Evolutionary conservation across 2,797 vertebrate species (phyloP).

Genomic region (Taeniopygia guttata): DNA sequence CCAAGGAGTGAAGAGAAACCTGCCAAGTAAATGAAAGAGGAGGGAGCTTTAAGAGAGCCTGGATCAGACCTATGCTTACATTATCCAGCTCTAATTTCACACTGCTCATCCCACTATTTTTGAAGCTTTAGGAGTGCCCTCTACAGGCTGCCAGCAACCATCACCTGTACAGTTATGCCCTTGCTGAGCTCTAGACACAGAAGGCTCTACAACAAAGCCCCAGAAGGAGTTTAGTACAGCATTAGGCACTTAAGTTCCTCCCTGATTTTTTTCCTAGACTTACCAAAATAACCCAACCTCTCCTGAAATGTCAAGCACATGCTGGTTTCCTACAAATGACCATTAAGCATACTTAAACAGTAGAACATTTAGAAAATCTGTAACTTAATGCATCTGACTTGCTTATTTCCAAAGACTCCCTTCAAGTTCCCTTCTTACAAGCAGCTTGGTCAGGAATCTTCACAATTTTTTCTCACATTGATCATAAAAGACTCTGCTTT

Average conservation of each 20-base stretch:
- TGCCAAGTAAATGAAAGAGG: background rate
- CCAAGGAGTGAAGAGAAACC: conserved; percentile 80
- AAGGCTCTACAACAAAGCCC: background rate
- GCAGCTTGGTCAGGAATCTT: background rate
- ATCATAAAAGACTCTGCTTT: background rate
- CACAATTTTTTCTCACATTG: background rate
- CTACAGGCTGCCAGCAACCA: background rate
- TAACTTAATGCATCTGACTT: background rate
- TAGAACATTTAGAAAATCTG: background rate
- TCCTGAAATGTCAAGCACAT: background rate
- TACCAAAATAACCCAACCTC: background rate
- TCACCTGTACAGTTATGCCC: background rate
- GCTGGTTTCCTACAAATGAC: background rate
- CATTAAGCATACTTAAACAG: background rate
- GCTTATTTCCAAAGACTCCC: background rate
- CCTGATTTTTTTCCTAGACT: background rate
- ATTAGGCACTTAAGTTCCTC: background rate
- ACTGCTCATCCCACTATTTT: background rate
- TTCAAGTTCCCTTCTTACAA: background rate
- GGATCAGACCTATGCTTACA: background rate
- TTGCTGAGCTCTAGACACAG: background rate
- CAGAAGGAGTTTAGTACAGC: background rate
- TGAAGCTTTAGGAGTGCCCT: conserved; percentile 12
- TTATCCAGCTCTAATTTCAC: background rate
- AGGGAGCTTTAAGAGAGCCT: background rate